Evolutionary conservation across 2,888 invertebrate species (phyloP), one percentile per base, ranked within the genome.

Genomic region (Holacanthella duospinosa): DNA sequence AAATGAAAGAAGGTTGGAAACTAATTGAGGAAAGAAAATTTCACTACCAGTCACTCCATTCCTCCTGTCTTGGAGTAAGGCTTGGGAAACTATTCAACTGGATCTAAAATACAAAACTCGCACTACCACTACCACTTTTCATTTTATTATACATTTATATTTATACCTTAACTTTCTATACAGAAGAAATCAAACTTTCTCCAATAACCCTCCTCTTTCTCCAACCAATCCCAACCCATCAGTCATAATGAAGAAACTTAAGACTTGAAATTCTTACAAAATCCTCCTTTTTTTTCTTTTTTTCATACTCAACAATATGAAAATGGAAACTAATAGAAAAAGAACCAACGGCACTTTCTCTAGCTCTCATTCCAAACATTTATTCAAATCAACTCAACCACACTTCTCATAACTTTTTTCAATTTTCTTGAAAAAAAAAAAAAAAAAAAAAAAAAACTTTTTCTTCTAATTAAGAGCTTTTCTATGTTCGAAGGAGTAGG

Each of bases 401-500:
- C n/a, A n/a, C 4, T 48, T 21, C 48, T 48, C n/a, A 48, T 48
- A 48, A 48, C 16, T 48, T 48, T 36, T 48, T 48, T 48, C 48
- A 48, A 48, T 48, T 48, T 48, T 21, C 21, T n/a, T 36, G n/a
- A n/a, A n/a, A n/a, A n/a, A n/a, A n/a, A n/a, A n/a, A n/a, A n/a
- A n/a, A n/a, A n/a, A n/a, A n/a, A n/a, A 36, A 16, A 21, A 48
- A 21, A 48, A n/a, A 48, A 48, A 48, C 6, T 21, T 48, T 48
- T 48, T 48, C 48, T 48, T 21, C 48, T 48, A 48, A 48, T 48
- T 48, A 48, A 48, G 48, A 48, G 48, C 6, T 48, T 48, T 48
- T 48, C 4, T 36, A 6, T 36, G 16, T 16, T 36, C 36, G 16
- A 16, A 36, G 9, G 36, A 16, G 9, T 16, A 9, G 36, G 48